Conservation (phyloP, 2,888 invertebrate genomes). For the Ramazzottius varieornatus region DNA sequence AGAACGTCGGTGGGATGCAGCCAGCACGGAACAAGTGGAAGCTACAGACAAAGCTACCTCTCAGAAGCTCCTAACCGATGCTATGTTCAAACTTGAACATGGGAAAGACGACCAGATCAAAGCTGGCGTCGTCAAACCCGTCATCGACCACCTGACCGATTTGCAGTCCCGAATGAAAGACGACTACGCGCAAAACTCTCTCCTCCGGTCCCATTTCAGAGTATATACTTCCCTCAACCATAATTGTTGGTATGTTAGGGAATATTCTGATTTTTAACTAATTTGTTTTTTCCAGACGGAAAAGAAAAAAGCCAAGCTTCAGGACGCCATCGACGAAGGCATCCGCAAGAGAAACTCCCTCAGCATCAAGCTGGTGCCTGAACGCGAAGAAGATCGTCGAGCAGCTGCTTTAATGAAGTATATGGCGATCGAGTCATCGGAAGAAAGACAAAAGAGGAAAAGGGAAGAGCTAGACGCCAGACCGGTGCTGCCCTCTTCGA, state of each 20-base stretch:
- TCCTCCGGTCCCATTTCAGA: slow-evolving; percentile 54
- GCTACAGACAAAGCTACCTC: slow-evolving; percentile 53
- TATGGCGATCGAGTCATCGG: neutral
- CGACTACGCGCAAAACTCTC: slow-evolving; percentile 66
- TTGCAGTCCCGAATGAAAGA: slow-evolving; percentile 65
- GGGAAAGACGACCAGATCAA: slow-evolving; percentile 46
- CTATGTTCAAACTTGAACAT: slow-evolving; percentile 93
- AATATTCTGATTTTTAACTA: no score
- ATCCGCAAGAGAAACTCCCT: slow-evolving; percentile 47
- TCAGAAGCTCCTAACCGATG: slow-evolving; percentile 65
- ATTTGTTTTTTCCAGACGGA: no score
- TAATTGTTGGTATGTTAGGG: neutral
- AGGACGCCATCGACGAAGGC: slow-evolving; percentile 38
- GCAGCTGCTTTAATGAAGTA: slow-evolving; percentile 44
- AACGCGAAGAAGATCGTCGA: slow-evolving; percentile 48
- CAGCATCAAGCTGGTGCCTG: slow-evolving; percentile 46
- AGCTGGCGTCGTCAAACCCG: slow-evolving; percentile 41
- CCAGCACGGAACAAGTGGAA: slow-evolving; percentile 54
- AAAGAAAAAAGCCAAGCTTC: slow-evolving; percentile 44
- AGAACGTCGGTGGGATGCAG: slow-evolving; percentile 93
- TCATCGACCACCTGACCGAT: slow-evolving; percentile 45
- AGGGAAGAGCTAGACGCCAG: neutral
- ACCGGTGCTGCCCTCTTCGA: neutral
- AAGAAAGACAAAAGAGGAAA: neutral
- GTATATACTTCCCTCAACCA: no score